phyloP scores from a whole-genome alignment of 2,113 vertebrate genomes.

The Fulica atra region DNA sequence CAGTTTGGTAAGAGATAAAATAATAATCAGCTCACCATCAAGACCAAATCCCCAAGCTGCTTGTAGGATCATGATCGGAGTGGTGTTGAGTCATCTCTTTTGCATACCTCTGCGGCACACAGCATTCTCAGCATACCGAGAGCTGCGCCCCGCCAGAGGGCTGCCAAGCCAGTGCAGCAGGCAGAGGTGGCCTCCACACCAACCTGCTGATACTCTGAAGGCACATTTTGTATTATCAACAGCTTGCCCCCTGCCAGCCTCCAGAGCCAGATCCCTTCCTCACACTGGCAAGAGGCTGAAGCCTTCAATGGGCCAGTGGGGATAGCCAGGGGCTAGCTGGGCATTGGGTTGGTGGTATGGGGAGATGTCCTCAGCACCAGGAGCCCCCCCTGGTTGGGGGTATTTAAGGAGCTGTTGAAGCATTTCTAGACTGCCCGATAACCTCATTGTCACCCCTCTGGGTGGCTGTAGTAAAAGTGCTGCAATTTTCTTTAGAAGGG shows the following conservation, averaged over 20 bases:
- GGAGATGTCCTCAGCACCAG: not conserved
- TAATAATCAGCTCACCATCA: conserved; percentile 31
- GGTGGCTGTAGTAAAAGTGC: not conserved
- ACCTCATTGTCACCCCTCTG: conserved; percentile 18
- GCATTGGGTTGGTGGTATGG: not conserved
- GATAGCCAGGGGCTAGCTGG: not conserved
- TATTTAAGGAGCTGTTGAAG: conserved; percentile 9
- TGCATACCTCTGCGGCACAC: not conserved
- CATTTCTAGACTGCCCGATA: conserved; percentile 5
- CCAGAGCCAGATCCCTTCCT: not conserved
- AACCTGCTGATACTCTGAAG: accelerated
- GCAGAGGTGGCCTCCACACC: not conserved
- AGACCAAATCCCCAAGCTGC: conserved; percentile 17
- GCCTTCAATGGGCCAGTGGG: not conserved
- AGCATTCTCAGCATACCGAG: not conserved
- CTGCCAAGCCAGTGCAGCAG: accelerated
- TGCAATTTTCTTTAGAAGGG: conserved; percentile 37
- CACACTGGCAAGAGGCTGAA: not conserved
- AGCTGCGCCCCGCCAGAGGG: accelerated
- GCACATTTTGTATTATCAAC: accelerated
- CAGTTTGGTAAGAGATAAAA: conserved; percentile 49
- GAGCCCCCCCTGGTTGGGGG: not conserved
- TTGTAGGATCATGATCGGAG: not conserved
- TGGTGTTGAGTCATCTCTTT: conserved; percentile 8
- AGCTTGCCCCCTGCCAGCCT: accelerated